These are phyloP conservation scores for Casuarius casuarius DNA, from an alignment of 2,113 vertebrate genomes.

Conservation along the genomic window DNA sequence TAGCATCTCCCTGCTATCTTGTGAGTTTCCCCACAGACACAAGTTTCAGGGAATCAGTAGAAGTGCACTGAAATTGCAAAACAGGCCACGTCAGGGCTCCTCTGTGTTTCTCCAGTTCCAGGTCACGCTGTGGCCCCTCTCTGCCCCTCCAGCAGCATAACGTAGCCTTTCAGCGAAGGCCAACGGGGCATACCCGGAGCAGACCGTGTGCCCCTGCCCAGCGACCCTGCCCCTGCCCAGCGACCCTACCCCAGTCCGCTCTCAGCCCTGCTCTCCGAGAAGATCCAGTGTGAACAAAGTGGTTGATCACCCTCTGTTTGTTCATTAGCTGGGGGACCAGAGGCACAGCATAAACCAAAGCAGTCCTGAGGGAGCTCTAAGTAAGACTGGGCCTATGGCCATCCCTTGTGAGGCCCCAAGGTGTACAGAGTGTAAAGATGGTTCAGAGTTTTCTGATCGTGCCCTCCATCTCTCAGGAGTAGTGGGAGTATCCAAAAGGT, in stretches of 20 bases:
- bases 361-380: background rate
- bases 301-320: background rate
- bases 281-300: background rate
- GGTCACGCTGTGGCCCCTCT: fast-evolving
- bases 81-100: too few relatives aligned
- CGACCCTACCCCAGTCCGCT: background rate
- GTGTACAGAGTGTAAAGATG: background rate
- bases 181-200: background rate
- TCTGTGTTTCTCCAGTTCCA: background rate
- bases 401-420: background rate
- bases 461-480: background rate
- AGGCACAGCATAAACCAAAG: background rate
- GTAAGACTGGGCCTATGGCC: background rate
- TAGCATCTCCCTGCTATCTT: background rate
- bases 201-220: background rate
- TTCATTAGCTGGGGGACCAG: background rate
- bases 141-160: background rate
- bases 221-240: background rate
- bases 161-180: background rate
- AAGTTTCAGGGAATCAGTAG: background rate
- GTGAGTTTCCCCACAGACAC: background rate
- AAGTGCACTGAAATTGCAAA: background rate
- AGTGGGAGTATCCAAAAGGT: background rate
- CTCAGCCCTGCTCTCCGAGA: fast-evolving
- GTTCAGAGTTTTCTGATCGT: fast-evolving